Conservation (phyloP, 2,888 invertebrate species). For the Arctia plantaginis region DNA sequence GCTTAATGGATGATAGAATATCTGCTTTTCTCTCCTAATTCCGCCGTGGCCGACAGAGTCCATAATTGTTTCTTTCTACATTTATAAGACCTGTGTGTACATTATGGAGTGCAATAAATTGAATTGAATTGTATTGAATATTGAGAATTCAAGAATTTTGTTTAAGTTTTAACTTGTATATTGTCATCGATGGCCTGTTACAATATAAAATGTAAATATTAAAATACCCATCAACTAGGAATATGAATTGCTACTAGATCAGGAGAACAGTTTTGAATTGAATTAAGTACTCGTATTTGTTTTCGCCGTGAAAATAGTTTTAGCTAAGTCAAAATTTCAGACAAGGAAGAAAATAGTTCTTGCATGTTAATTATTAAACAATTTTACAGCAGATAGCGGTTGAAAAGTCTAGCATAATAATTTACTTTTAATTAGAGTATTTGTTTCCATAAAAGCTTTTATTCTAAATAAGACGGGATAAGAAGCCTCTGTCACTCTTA, state of each 20-base stretch:
- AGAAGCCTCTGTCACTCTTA: constrained; percentile 2
- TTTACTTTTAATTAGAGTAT: not conserved
- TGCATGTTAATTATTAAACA: not conserved
- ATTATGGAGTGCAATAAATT: no score
- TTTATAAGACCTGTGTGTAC: no score
- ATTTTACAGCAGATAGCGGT: no score
- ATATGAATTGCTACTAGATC: not conserved
- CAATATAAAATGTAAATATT: not conserved
- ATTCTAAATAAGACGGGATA: not conserved
- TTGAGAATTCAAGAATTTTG: not conserved
- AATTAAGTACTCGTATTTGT: not conserved
- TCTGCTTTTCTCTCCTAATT: no score
- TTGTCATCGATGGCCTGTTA: not conserved
- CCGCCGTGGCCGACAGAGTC: no score
- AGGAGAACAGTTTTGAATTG: not conserved
- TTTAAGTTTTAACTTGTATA: not conserved
- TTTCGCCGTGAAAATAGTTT: no score
- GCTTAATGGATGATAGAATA: no score
- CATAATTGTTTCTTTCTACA: no score
- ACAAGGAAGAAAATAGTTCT: not conserved
- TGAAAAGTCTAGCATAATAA: not conserved
- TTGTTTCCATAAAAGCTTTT: not conserved
- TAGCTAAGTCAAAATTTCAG: not conserved
- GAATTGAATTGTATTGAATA: no score
- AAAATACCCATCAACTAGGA: no score